phyloP scores from a whole-genome alignment of 2,888 invertebrate genomes.

The Habrosyne pyritoides region DNA sequence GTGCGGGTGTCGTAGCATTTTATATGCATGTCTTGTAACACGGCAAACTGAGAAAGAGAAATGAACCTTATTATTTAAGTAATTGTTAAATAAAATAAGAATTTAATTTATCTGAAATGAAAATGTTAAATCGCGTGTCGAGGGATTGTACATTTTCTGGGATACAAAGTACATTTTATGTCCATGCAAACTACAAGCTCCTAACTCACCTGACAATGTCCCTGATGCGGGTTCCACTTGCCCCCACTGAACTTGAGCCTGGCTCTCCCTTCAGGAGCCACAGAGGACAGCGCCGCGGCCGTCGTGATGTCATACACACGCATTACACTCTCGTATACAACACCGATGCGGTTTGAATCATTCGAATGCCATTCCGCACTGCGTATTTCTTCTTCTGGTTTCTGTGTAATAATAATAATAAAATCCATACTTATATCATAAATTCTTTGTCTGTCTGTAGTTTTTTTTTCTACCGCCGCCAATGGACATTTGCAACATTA shows the following conservation, averaged over 20 bases:
- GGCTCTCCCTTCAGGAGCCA: constrained; percentile 86
- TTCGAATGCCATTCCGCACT: constrained; percentile 95
- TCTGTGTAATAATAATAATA: constrained; percentile 42
- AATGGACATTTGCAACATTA: too few relatives aligned
- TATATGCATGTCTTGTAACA: constrained; percentile 93
- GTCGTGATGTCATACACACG: constrained; percentile 89
- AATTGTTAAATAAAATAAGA: neutral
- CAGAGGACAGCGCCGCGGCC: constrained; percentile 67
- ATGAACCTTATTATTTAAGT: neutral
- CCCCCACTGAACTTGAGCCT: constrained; percentile 92
- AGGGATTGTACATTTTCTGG: too few relatives aligned
- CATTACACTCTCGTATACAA: constrained; percentile 90
- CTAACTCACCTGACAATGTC: constrained; percentile 86
- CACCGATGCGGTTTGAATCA: constrained; percentile 87
- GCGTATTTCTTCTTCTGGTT: constrained; percentile 88
- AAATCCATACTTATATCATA: too few relatives aligned
- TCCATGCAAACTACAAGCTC: neutral
- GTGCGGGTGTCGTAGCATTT: constrained; percentile 94
- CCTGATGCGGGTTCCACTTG: constrained; percentile 98
- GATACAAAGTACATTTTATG: too few relatives aligned
- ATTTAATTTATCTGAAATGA: too few relatives aligned
- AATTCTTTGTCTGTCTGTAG: too few relatives aligned
- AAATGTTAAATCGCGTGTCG: too few relatives aligned
- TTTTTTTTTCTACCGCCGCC: too few relatives aligned
- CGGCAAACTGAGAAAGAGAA: constrained; percentile 86